A percentile compares a stretch with the other conserved stretches of the same genome.
Conservation (phyloP, 2,888 invertebrate species). For the Drosophila planitibia region DNA sequence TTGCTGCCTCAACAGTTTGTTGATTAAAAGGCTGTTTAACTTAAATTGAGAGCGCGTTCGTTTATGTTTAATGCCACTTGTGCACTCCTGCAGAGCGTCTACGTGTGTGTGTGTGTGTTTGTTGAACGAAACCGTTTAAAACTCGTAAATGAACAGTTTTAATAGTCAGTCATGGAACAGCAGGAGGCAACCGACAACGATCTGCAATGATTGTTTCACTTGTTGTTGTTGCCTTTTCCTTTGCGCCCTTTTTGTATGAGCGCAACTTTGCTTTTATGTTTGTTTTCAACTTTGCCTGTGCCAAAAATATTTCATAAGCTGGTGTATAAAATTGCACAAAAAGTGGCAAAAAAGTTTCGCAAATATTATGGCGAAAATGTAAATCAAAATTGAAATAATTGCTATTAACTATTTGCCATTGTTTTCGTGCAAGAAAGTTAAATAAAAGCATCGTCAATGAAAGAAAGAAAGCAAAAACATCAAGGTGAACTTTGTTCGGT, state of each 20-base stretch:
- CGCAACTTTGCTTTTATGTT: conserved; percentile 50
- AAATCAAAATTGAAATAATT: conserved; percentile 63
- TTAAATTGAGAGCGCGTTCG: conserved; percentile 59
- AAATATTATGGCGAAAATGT: conserved; percentile 58
- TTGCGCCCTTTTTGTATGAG: conserved; percentile 7
- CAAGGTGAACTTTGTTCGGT: not conserved
- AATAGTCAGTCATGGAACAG: conserved; percentile 33
- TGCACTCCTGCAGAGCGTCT: conserved; percentile 6
- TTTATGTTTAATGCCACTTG: conserved; percentile 55
- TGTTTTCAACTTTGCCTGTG: conserved; percentile 47
- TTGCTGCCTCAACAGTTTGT: conserved; percentile 75
- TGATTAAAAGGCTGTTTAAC: conserved; percentile 77
- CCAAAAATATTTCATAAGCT: conserved; percentile 51
- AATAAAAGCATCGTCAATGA: conserved; percentile 2
- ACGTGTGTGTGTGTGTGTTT: conserved; percentile 3
- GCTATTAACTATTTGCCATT: conserved; percentile 54
- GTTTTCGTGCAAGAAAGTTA: conserved; percentile 12
- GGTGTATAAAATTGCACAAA: conserved; percentile 32
- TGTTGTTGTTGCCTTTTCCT: conserved; percentile 24
- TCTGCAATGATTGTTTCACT: conserved; percentile 42
- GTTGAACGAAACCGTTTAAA: conserved; percentile 48
- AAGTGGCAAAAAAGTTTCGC: conserved; percentile 29
- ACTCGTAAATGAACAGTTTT: conserved; percentile 57
- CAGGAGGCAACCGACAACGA: conserved; percentile 28
- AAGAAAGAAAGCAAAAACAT: not conserved